A percentile compares a stretch with the other conserved stretches of the same genome.
phyloP scores from a whole-genome alignment of 2,888 invertebrate genomes.

The Cantharis lateralis region DNA sequence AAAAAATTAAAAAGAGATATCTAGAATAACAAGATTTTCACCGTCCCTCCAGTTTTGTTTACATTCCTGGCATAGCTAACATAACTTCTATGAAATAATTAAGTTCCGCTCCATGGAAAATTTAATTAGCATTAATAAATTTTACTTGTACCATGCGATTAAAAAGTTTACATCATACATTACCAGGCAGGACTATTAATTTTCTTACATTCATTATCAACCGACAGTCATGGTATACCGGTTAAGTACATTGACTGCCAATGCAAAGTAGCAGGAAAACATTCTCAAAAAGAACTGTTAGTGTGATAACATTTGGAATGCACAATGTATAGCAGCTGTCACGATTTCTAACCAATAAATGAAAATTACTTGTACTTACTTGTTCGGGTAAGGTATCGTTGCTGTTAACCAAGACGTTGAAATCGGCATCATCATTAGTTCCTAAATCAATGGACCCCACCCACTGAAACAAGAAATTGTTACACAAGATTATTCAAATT shows the following conservation, averaged over 20 bases:
- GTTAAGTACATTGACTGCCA: no score
- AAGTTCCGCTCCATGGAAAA: not conserved
- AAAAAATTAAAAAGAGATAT: not conserved
- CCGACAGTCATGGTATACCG: no score
- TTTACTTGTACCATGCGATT: not conserved
- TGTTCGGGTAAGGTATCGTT: slow-evolving; percentile 77
- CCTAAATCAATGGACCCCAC: slow-evolving; percentile 54
- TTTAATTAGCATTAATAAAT: not conserved
- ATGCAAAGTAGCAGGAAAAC: no score
- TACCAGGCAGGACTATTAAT: not conserved
- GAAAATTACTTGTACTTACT: slow-evolving; percentile 39
- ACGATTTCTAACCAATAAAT: not conserved
- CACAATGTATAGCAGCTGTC: no score
- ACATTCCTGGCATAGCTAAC: not conserved
- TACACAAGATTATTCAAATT: not conserved
- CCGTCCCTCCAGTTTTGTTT: not conserved
- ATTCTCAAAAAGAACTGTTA: no score
- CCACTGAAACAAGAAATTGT: slow-evolving; percentile 44
- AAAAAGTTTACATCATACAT: not conserved
- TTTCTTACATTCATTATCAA: not conserved
- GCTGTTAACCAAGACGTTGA: slow-evolving; percentile 83
- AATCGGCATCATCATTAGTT: slow-evolving; percentile 72
- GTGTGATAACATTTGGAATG: no score
- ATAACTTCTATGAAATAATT: not conserved
- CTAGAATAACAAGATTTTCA: not conserved